Base-by-base conservation (phyloP, 1,140 invertebrate species). In the Phocides pigmalion region DNA sequence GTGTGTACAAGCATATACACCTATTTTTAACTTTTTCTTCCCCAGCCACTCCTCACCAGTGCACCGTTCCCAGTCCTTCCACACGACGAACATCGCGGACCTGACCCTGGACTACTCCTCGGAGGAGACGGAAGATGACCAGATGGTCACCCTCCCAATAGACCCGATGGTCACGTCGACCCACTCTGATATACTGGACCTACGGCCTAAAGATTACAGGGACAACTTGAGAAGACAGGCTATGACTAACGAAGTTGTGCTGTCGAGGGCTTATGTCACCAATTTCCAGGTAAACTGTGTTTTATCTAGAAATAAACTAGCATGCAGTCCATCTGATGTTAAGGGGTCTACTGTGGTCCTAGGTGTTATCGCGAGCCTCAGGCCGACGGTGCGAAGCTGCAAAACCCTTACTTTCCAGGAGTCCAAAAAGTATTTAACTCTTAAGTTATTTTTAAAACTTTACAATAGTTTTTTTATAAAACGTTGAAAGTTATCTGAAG, bases 41-140 rank as follows among this genome's bases (percentile, higher is more conserved):
- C 80, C 9, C 81, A 92, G 89, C 61, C 85, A 91, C 59, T 92
- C 89, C 0, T 92, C 91, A 0, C 90, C 89, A 6, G 89, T 91
- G 3, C 90, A 92, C 64, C 82, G 90, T n/a, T 90, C 90, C 5
- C 87, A 91, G 37, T 92, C 89, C 2, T 91, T 92, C 83, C 88
- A 90, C 77, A 82, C 82, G 1, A 86, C 81, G 19, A 87, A 85
- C 74, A 85, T 87, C 28, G 82, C 81, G 0, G 82, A 84, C 4
- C 65, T 87, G 11, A 84, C 79, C 14, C 64, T 87, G 69, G 86
- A 89, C 66, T 90, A 88, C 71, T 88, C 84, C 16, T 88, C 87
- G 0, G 79, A 82, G 58, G 84, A 82, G 53, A 82, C 79, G 0
- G 83, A 86, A 19, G 85, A 85, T 15, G 84, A 87, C 20, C 85